Base-by-base conservation (phyloP, 1,140 invertebrate genomes). In the Drosophila tristis region DNA sequence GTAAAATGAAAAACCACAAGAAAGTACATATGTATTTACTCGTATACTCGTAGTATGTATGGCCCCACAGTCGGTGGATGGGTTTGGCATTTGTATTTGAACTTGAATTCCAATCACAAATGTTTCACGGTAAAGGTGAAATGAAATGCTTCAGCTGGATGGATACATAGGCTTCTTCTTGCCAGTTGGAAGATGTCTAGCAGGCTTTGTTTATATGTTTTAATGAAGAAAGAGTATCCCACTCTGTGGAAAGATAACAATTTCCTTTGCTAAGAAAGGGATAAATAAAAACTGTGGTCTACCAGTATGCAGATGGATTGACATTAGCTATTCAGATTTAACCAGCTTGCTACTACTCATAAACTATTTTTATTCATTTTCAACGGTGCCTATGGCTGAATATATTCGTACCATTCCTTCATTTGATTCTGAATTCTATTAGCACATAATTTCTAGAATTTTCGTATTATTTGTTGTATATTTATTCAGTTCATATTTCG, bases 81-180 rank as follows among this genome's bases (percentile, higher is more conserved):
- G 23, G 50, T 39, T 31, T 62, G 74, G 57, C 73, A 56, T 35
- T 81, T 78, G 78, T 60, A 53, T 87, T 89, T 86, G 84, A 86
- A 86, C 82, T 86, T 86, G 82, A 86, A 81, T 85, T 78, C 54
- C 60, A 65, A 68, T 42, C 47, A 50, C 45, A 87, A 54, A 78
- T 60, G 70, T 80, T 58, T 80, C 73, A 80, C 56, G 67, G 50
- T 45, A 70, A 80, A 77, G 80, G 57, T 85, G 80, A 85, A 60
- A 58, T 85, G 80, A 85, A 60, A 58, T 59, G 8, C 65, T 78
- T 66, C 55, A 58, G 48, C 29, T 65, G 54, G 45, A 44, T 42
- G 15, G 8, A 25, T 42, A 23, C 26, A 55, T 23, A 29, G 35
- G 20, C 5, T 15, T 15, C 23, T 15, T 2, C 7, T 25, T 23